A percentile compares a stretch with the other conserved stretches of the same genome.
These are phyloP conservation scores for Hippasteria phrygiana DNA, from an alignment of 53 echinoderm and acorn worm species.

Conservation along the genomic window DNA sequence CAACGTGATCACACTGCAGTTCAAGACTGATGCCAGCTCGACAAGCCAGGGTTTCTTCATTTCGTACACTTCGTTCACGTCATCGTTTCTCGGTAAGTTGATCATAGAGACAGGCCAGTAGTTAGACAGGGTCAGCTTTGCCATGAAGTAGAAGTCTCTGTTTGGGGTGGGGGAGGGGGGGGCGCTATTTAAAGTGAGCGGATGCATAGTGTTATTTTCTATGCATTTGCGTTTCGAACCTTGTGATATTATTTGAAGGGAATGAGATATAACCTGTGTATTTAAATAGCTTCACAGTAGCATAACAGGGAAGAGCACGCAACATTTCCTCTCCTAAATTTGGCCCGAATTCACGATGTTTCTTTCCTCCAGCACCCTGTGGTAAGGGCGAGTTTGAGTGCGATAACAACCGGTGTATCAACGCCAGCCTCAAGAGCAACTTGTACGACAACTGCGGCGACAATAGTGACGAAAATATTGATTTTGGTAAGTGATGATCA, in stretches of 20 bases:
- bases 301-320: too few relatives aligned
- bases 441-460: constrained; percentile 44
- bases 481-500: not conserved
- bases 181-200: too few relatives aligned
- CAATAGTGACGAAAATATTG: not conserved
- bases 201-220: too few relatives aligned
- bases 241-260: too few relatives aligned
- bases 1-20: not conserved
- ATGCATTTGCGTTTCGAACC: too few relatives aligned
- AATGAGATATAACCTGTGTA: too few relatives aligned
- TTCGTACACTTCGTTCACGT: not conserved
- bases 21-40: constrained; percentile 18
- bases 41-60: not conserved
- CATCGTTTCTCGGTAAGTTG: not conserved
- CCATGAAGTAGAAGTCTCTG: too few relatives aligned
- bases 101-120: not conserved
- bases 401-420: constrained; percentile 15
- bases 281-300: too few relatives aligned
- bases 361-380: constrained; percentile 14
- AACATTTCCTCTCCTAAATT: too few relatives aligned
- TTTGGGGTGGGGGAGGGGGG: too few relatives aligned
- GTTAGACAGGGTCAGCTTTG: too few relatives aligned
- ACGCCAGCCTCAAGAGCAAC: not conserved
- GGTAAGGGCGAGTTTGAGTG: not conserved
- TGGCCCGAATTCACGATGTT: too few relatives aligned